Evolutionary conservation across 2,888 invertebrate species (phyloP).

Genomic region (Aspidapion aeneum): DNA sequence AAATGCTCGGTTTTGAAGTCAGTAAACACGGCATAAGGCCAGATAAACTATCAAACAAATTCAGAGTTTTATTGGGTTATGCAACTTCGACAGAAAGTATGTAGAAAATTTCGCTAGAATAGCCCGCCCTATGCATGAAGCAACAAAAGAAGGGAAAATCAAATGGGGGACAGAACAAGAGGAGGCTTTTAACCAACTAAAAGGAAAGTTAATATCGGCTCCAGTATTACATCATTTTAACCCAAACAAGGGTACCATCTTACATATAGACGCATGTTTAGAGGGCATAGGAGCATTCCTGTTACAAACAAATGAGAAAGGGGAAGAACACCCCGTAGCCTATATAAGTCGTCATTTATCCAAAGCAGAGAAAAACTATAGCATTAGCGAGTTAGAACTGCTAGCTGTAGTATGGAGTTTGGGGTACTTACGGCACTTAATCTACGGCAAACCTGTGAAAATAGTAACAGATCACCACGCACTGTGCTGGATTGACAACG

Average conservation of each 20-base stretch:
- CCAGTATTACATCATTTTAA: neutral
- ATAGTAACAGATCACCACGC: slow-evolving; percentile 1
- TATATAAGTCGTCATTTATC: neutral
- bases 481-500: neutral
- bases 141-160: neutral
- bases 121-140: neutral
- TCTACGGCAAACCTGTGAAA: slow-evolving; percentile 1
- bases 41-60: neutral
- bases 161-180: neutral
- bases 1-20: neutral
- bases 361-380: neutral
- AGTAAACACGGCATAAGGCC: neutral
- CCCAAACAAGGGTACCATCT: too few relatives aligned
- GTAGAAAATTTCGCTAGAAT: neutral
- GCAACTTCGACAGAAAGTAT: neutral
- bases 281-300: neutral
- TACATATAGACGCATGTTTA: too few relatives aligned
- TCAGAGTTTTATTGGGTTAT: neutral
- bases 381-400: neutral
- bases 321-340: neutral
- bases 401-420: neutral
- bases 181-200: neutral
- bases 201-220: neutral
- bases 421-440: slow-evolving; percentile 2
- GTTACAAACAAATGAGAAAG: neutral